Conservation (phyloP, 2,888 invertebrate genomes). For the Matsumyia berberina region DNA sequence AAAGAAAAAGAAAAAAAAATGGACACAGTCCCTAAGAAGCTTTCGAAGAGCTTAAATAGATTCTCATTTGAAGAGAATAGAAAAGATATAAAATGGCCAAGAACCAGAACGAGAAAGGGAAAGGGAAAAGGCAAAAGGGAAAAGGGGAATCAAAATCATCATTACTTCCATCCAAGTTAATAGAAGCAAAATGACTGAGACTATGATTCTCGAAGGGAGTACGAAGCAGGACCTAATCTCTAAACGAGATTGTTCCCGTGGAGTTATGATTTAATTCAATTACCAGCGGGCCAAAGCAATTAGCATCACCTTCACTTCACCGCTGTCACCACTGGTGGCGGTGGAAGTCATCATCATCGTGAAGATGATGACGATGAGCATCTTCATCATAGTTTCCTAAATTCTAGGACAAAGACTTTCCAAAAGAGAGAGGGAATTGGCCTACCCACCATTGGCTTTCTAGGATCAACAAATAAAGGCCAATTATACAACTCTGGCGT, state of each 20-base stretch:
- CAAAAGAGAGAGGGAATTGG: conserved; percentile 30
- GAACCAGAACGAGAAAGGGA: not conserved
- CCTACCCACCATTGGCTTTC: not conserved
- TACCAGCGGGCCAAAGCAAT: conserved; percentile 56
- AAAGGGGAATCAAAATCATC: conserved; percentile 21
- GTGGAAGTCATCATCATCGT: conserved; percentile 6
- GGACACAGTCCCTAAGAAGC: conserved; percentile 66
- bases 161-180: conserved; percentile 28
- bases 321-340: conserved; percentile 4
- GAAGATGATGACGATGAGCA: conserved; percentile 32
- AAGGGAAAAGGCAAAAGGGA: not conserved
- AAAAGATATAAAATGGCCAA: conserved; percentile 36
- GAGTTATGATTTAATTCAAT: conserved; percentile 74
- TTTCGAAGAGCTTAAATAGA: conserved; percentile 69
- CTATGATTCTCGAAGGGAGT: not conserved
- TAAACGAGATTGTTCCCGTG: conserved; percentile 58
- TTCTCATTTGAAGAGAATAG: conserved; percentile 49
- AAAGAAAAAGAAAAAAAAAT: conserved; percentile 23
- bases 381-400: conserved; percentile 20
- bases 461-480: conserved; percentile 53
- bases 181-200: not conserved
- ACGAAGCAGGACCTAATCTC: conserved; percentile 41
- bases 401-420: conserved; percentile 35
- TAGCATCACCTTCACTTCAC: conserved; percentile 55
- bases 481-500: conserved; percentile 48